phyloP scores from a whole-genome alignment of 2,113 vertebrate genomes.

The Paramormyrops kingsleyae region DNA sequence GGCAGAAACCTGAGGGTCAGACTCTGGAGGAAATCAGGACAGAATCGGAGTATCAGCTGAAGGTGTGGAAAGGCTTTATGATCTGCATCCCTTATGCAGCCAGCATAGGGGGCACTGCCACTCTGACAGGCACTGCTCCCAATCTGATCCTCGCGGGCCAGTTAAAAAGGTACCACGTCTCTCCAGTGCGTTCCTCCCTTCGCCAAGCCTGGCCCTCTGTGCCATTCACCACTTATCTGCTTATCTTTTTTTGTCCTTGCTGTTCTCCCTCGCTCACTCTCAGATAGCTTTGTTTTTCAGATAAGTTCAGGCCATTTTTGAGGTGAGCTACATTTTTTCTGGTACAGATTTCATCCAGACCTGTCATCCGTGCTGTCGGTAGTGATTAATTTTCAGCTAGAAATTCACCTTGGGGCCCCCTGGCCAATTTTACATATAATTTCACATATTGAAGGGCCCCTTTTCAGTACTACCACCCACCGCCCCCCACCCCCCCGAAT shows the following conservation, averaged over 20 bases:
- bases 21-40: slow-evolving; percentile 56
- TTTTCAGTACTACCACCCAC: not conserved
- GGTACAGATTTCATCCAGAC: not conserved
- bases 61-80: slow-evolving; percentile 94
- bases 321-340: not conserved
- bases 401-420: not conserved
- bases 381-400: not conserved
- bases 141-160: slow-evolving; percentile 94
- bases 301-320: not conserved
- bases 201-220: not conserved
- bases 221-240: not conserved
- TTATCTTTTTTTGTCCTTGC: not conserved
- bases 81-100: slow-evolving; percentile 92
- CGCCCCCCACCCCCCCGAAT: not conserved
- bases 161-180: slow-evolving; percentile 71
- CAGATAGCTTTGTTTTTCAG: not conserved
- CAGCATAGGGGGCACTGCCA: slow-evolving; percentile 91
- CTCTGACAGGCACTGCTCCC: slow-evolving; percentile 84
- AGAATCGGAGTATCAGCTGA: slow-evolving; percentile 73
- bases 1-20: slow-evolving; percentile 56
- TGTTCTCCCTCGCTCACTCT: not conserved
- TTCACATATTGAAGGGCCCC: not conserved
- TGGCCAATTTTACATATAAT: not conserved
- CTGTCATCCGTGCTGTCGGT: not conserved
- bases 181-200: not conserved